These are phyloP conservation scores for Hippocampus zosterae DNA, from an alignment of 2,113 vertebrate species.

Conservation along the genomic window DNA sequence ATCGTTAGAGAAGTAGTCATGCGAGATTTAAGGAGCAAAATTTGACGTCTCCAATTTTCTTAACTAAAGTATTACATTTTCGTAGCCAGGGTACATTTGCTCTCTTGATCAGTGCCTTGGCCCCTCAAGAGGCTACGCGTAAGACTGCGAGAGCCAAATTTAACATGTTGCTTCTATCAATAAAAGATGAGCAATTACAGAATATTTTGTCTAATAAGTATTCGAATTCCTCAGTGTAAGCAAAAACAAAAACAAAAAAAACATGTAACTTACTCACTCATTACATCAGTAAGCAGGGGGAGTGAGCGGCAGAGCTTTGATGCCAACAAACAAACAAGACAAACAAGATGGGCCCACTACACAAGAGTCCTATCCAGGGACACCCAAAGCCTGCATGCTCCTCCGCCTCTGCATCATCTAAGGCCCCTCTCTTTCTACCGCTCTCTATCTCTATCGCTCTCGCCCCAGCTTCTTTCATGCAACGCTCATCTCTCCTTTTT, in stretches of 20 bases:
- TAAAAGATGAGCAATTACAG: conserved; percentile 77
- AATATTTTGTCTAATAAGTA: conserved; percentile 77
- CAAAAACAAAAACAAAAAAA: conserved; percentile 15
- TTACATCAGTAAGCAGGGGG: conserved; percentile 69
- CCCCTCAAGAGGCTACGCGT: conserved; percentile 61
- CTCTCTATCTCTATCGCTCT: conserved; percentile 21
- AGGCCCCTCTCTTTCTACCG: conserved; percentile 7
- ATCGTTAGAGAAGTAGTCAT: conserved; percentile 60
- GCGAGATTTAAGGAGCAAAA: conserved; percentile 59
- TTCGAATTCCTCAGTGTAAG: conserved; percentile 66
- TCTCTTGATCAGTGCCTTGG: conserved; percentile 64
- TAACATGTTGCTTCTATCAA: conserved; percentile 71
- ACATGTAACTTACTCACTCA: conserved; percentile 68
- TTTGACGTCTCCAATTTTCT: conserved; percentile 68
- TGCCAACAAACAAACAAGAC: conserved; percentile 70
- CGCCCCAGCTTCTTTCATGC: conserved; percentile 18
- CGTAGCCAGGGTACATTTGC: conserved; percentile 51
- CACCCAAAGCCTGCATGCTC: conserved; percentile 45
- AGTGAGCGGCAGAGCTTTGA: conserved; percentile 66
- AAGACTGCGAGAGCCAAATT: conserved; percentile 62
- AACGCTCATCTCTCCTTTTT: conserved; percentile 45
- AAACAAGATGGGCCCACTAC: conserved; percentile 68
- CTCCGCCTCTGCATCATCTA: conserved; percentile 38
- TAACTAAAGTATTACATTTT: conserved; percentile 68
- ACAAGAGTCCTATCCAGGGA: conserved; percentile 66